These are phyloP conservation scores for Phyllopteryx taeniolatus DNA, from an alignment of 2,113 vertebrate species.

Conservation along the genomic window DNA sequence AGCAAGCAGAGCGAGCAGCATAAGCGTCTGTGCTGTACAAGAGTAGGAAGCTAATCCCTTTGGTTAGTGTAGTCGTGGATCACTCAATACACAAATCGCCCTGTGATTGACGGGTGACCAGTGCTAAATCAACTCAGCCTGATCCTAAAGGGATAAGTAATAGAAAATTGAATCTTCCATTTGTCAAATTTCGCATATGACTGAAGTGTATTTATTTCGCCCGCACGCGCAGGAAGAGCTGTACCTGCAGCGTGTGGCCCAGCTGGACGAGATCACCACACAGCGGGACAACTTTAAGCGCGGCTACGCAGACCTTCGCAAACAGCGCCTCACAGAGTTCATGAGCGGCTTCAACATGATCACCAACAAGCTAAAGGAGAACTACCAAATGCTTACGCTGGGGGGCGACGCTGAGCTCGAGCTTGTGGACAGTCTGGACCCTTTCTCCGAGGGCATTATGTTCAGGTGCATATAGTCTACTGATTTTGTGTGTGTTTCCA, in stretches of 20 bases:
- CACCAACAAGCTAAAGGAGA: constrained; percentile 97
- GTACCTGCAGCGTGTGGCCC: constrained; percentile 87
- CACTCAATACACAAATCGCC: background rate
- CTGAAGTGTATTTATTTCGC: too few relatives aligned
- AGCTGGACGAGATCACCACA: constrained; percentile 86
- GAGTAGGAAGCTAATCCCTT: too few relatives aligned
- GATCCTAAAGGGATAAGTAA: too few relatives aligned
- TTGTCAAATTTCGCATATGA: too few relatives aligned
- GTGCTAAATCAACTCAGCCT: too few relatives aligned
- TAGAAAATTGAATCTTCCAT: too few relatives aligned
- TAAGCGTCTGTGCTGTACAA: too few relatives aligned
- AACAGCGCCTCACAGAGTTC: constrained; percentile 92
- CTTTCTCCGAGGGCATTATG: constrained; percentile 96
- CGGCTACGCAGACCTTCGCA: constrained; percentile 86
- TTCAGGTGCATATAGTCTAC: constrained; percentile 80
- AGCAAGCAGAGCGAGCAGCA: too few relatives aligned
- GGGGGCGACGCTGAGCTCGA: constrained; percentile 96
- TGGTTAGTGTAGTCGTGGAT: too few relatives aligned
- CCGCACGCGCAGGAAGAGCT: constrained; percentile 81
- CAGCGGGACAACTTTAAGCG: constrained; percentile 86
- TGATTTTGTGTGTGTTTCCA: background rate
- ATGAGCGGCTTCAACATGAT: constrained; percentile 96
- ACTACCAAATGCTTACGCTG: constrained; percentile 97
- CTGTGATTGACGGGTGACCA: background rate
- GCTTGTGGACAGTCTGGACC: constrained; percentile 95